phyloP scores from a whole-genome alignment of 2,797 vertebrate genomes.

The Eidolon dupreanum region DNA sequence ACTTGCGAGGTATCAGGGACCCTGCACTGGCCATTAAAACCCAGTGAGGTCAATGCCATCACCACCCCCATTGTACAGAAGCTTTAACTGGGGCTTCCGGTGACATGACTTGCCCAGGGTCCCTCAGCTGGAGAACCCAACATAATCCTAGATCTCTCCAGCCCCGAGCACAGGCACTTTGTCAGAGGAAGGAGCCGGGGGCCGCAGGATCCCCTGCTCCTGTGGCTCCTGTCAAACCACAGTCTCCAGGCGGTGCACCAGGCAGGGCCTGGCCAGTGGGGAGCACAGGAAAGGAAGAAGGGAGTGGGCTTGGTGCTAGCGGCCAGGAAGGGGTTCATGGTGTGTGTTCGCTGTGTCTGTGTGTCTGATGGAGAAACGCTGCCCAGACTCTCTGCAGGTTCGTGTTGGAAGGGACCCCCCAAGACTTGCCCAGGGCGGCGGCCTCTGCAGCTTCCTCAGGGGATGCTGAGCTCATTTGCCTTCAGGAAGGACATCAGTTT shows the following conservation, averaged over 20 bases:
- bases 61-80: neutral
- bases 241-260: conserved; percentile 72
- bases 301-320: neutral
- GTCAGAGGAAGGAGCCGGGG: neutral
- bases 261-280: neutral
- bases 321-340: neutral
- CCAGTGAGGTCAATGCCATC: neutral
- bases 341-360: neutral
- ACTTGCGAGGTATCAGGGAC: neutral
- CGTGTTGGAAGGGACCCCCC: neutral
- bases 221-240: conserved; percentile 91
- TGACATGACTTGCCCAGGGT: neutral
- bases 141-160: neutral
- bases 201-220: neutral
- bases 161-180: neutral
- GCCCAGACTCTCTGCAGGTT: neutral
- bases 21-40: neutral
- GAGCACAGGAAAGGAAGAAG: neutral
- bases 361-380: neutral
- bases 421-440: neutral
- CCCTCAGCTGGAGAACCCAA: neutral
- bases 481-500: neutral
- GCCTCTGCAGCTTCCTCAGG: neutral
- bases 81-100: neutral
- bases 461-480: neutral